phyloP scores from a whole-genome alignment of 2,888 invertebrate species.

The Andrena flavipes region DNA sequence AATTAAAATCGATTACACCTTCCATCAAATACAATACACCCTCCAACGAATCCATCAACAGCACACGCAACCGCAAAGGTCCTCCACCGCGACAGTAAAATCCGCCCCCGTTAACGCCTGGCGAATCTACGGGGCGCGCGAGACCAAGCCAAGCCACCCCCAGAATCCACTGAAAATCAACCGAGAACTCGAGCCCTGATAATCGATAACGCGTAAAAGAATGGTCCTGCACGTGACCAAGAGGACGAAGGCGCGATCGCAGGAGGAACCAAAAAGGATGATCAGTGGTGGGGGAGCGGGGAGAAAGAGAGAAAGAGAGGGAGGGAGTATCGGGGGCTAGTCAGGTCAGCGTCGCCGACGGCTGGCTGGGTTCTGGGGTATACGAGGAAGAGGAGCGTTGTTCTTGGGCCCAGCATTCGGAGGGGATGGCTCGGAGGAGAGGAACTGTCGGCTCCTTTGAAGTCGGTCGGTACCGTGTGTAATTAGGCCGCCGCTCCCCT shows the following conservation, averaged over 20 bases:
- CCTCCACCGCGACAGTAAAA: too few species aligned
- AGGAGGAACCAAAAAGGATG: constrained; percentile 8
- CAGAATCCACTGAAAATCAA: neutral
- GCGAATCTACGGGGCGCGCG: too few species aligned
- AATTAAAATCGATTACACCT: neutral
- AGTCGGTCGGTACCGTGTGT: constrained; percentile 83
- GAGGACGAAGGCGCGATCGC: constrained; percentile 19
- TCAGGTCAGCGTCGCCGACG: constrained; percentile 71
- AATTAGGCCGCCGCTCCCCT: constrained; percentile 83
- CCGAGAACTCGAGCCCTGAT: constrained; percentile 11
- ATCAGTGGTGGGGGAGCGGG: neutral
- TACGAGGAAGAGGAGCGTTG: constrained; percentile 79
- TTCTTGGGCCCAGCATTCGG: constrained; percentile 76
- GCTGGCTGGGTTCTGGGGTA: constrained; percentile 69
- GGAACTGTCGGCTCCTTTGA: constrained; percentile 83
- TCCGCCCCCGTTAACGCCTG: too few species aligned
- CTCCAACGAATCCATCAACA: too few species aligned
- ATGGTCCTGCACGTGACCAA: constrained; percentile 23
- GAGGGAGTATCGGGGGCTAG: constrained; percentile 68
- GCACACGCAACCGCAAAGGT: too few species aligned
- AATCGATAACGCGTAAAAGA: constrained; percentile 19
- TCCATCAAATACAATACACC: too few species aligned
- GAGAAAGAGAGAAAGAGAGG: constrained; percentile 32
- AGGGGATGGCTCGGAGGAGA: constrained; percentile 79
- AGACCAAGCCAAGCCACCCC: neutral